Evolutionary conservation across 2,113 vertebrate species (phyloP).

Genomic region (Eonycteris spelaea): DNA sequence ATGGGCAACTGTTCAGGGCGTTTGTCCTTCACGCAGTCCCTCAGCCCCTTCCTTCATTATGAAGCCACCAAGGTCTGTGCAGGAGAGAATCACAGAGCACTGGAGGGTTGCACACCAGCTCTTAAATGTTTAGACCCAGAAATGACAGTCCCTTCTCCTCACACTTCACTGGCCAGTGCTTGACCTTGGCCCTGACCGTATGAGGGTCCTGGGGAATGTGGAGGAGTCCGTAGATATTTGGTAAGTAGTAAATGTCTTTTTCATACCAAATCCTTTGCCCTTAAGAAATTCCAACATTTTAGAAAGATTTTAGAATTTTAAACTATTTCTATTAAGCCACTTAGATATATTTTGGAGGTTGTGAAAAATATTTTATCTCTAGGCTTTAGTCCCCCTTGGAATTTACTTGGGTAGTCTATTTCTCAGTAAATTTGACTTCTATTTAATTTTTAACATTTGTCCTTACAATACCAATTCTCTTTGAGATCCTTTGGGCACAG

Average conservation of each 20-base stretch:
- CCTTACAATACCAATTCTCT: slow-evolving; percentile 28
- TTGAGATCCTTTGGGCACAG: background rate
- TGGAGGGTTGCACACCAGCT: background rate
- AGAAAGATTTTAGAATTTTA: slow-evolving; percentile 12
- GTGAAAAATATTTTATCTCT: background rate
- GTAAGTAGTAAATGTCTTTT: background rate
- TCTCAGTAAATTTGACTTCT: background rate
- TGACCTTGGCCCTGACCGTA: background rate
- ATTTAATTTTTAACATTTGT: slow-evolving; percentile 34
- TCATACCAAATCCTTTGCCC: background rate
- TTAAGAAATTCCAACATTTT: background rate
- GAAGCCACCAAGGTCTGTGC: background rate
- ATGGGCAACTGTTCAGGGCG: background rate
- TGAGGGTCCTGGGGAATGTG: background rate
- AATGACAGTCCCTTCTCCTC: background rate
- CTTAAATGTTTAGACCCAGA: background rate
- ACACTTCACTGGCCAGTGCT: background rate
- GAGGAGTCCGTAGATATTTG: background rate
- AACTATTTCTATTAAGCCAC: background rate
- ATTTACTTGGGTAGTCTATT: slow-evolving; percentile 39
- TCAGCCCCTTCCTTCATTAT: background rate
- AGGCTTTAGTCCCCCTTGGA: background rate
- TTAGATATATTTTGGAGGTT: background rate
- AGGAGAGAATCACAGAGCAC: background rate
- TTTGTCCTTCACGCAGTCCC: background rate